Evolutionary conservation across 2,113 vertebrate genomes (phyloP).

Genomic region (Chaetodon trifascialis): DNA sequence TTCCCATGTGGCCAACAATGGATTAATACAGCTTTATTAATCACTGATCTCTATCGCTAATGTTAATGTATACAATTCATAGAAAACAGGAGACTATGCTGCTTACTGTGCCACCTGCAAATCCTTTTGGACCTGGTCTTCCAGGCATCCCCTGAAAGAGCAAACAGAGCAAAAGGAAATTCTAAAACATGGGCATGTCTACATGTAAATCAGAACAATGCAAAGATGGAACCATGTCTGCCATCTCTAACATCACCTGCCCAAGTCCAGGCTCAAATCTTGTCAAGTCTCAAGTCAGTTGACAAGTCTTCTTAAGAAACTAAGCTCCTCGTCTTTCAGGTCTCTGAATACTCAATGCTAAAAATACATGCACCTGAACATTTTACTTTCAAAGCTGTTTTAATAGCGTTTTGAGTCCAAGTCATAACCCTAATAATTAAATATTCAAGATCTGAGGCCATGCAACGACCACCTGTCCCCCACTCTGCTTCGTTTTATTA

Average conservation of each 20-base stretch:
- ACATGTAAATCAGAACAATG: neutral
- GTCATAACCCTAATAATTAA: neutral
- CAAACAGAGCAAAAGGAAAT: slow-evolving; percentile 14
- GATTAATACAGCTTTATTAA: neutral
- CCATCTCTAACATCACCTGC: neutral
- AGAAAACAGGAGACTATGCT: neutral
- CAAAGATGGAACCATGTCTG: neutral
- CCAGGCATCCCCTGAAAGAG: slow-evolving; percentile 82
- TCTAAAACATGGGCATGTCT: neutral
- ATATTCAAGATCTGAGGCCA: neutral
- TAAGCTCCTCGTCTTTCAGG: neutral
- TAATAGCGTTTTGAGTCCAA: neutral
- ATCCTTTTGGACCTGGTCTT: slow-evolving; percentile 79
- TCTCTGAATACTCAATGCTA: neutral
- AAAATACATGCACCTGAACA: neutral
- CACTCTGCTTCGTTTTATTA: neutral
- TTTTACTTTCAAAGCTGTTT: neutral
- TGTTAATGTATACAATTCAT: neutral
- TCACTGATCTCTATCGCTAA: neutral
- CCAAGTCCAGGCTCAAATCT: neutral
- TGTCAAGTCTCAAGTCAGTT: neutral
- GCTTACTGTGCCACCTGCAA: slow-evolving; percentile 83
- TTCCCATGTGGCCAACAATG: neutral
- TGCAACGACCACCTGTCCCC: neutral
- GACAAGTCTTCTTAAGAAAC: neutral